These are phyloP conservation scores for Paradoxurus hermaphroditus DNA, from an alignment of 2,113 vertebrate species.

Conservation along the genomic window DNA sequence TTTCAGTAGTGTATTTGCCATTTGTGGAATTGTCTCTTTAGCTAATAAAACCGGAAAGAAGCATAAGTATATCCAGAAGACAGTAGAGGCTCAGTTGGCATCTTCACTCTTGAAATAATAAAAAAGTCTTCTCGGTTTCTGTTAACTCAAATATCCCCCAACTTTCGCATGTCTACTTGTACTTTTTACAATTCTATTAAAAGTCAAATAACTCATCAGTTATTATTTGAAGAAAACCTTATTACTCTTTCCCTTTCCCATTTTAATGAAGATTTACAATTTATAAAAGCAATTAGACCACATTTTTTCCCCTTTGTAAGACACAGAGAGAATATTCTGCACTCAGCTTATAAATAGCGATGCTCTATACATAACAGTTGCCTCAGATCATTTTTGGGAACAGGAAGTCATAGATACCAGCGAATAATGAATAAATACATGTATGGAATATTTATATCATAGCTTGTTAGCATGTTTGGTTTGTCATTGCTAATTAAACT, in stretches of 20 bases:
- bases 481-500: slow-evolving; percentile 48
- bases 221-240: not conserved
- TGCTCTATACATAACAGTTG: not conserved
- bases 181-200: not conserved
- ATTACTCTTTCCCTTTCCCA: not conserved
- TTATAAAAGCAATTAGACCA: not conserved
- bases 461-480: slow-evolving; percentile 29
- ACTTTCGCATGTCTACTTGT: not conserved
- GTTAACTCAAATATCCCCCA: not conserved
- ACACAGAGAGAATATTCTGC: not conserved
- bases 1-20: not conserved
- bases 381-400: slow-evolving; percentile 12
- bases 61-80: not conserved
- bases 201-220: not conserved
- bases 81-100: not conserved
- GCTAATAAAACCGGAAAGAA: not conserved
- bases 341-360: slow-evolving; percentile 13
- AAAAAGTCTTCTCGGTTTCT: not conserved
- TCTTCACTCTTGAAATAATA: not conserved
- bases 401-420: slow-evolving; percentile 32
- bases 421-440: slow-evolving; percentile 21
- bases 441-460: not conserved
- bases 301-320: slow-evolving; percentile 12
- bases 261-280: not conserved
- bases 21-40: not conserved